Conservation (phyloP, 2,888 invertebrate species). For the Calephelis perditalis region DNA sequence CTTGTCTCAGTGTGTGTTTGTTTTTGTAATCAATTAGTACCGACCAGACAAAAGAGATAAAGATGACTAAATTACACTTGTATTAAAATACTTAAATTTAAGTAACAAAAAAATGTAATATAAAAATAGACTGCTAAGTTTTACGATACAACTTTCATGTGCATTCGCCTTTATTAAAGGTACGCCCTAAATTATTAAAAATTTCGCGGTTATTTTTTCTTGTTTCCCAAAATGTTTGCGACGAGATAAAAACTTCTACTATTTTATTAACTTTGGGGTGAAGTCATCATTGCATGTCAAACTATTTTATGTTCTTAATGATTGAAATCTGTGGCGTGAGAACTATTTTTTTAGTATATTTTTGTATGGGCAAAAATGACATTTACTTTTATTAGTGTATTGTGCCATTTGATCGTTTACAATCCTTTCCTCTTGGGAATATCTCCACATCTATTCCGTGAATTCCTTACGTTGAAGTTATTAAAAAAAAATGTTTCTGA, state of each 20-base stretch:
- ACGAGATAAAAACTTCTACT: conserved; percentile 49
- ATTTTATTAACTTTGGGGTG: conserved; percentile 39
- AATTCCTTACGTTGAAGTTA: too few species aligned
- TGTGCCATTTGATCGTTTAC: conserved; percentile 4
- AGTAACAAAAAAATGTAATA: neutral
- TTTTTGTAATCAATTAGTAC: too few species aligned
- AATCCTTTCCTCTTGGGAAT: conserved; percentile 32
- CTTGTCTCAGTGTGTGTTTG: too few species aligned
- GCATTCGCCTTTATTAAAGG: conserved; percentile 24
- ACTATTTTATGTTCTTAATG: conserved; percentile 67
- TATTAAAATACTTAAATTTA: too few species aligned
- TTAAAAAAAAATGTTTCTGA: too few species aligned
- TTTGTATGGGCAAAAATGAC: conserved; percentile 60
- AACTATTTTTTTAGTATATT: conserved; percentile 39
- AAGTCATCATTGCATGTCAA: conserved; percentile 68
- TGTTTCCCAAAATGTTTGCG: conserved; percentile 42
- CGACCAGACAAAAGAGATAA: too few species aligned
- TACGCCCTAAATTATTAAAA: conserved; percentile 40
- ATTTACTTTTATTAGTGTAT: conserved; percentile 46
- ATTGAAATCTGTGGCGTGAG: conserved; percentile 54
- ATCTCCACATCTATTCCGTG: neutral
- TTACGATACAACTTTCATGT: neutral
- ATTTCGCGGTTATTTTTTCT: conserved; percentile 55
- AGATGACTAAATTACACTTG: too few species aligned
- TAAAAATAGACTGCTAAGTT: neutral